Base-by-base conservation (phyloP, 2,113 vertebrate species). In the Ptilonorhynchus violaceus region DNA sequence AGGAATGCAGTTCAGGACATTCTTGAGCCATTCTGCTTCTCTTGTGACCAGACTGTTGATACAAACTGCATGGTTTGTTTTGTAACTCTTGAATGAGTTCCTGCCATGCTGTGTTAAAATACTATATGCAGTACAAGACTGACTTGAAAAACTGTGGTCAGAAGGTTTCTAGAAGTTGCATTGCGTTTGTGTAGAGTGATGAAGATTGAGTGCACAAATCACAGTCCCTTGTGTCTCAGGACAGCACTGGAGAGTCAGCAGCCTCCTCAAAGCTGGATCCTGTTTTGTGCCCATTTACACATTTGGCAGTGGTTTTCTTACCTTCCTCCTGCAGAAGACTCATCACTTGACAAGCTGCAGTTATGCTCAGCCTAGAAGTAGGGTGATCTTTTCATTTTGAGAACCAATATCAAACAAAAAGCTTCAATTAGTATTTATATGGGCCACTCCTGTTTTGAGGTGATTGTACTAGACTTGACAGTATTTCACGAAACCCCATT, bases 31-130 rank as follows among this genome's bases (percentile, higher is more conserved):
- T 46, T 69, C 13, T 35, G 15, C 8, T 59, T 73, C 22, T 81
- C 8, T 56, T 49, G 31, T 33, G 19, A 80, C 44, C 5, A 1
- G 9, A 20, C 35, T 64, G 28, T 70, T 66, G 7, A 28, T 52
- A 27, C 15, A 52, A 23, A 28, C 33, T 8, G 15, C 2, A 11
- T 39, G n/a, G 21, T 70, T 78, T 87, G 6, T 70, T 70, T 13
- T 81, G n/a, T 55, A 58, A n/a, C 13, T 46, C 37, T 7, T 66
- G 25, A 72, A 23, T 15, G 52, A 13, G 5, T 42, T 46, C 31
- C 6, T 58, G 15, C 1, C 0, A 0, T 42, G 13, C 15, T 56
- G 5, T 37, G 49, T 50, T 88, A 56, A 68, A 93, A 72, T 18
- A 6, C 41, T 35, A 2, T 15, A 16, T 69, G 63, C 25, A 41